Base-by-base conservation (phyloP, 2,113 vertebrate species). In the Pelusios castaneus region DNA sequence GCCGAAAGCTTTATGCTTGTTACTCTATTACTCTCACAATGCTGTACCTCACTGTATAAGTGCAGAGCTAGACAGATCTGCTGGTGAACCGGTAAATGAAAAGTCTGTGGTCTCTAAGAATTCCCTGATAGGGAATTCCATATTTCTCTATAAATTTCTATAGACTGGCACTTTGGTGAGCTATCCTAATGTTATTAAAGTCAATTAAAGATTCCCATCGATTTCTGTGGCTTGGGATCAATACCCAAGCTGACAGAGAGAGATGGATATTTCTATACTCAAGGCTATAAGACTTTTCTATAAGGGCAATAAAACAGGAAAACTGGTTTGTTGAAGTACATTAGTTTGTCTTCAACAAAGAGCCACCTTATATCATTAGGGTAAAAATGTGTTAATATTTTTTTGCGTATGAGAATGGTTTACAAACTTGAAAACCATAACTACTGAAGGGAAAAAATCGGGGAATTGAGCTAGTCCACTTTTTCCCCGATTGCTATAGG, bases 391-490 rank as follows among this genome's bases (percentile, higher is more conserved):
- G 34, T 56, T 73, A 81, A 82, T 73, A 67, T 80, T 41, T 88
- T 86, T 80, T 58, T 91, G 89, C 13, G n/a, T 78, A 85, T 38
- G 49, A 41, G 75, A 86, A 9, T 78, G 54, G 16, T 27, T 79
- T 94, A 11, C 8, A 77, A 88, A 92, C n/a, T 16, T 86, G 24
- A 90, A 58, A 11, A 13, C 5, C 13, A 13, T 67, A 89, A 90
- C 70, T 2, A 11, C 0, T 43, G 11, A 43, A 5, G 27, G 3
- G 11, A 45, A 29, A 19, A 45, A 7, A 45, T 29, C 4, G 1
- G 58, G 51, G 5, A 87, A 88, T 56, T 4, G 34, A 2, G 82
- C 82, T 70, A 86, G 82, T 82, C 27, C n/a, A 38, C 21, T 9
- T 55, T 78, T 19, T n/a, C 80, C 10, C 85, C 43, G 9, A 31